Evolutionary conservation across 2,113 vertebrate species (phyloP).

Genomic region (Sialia sialis): DNA sequence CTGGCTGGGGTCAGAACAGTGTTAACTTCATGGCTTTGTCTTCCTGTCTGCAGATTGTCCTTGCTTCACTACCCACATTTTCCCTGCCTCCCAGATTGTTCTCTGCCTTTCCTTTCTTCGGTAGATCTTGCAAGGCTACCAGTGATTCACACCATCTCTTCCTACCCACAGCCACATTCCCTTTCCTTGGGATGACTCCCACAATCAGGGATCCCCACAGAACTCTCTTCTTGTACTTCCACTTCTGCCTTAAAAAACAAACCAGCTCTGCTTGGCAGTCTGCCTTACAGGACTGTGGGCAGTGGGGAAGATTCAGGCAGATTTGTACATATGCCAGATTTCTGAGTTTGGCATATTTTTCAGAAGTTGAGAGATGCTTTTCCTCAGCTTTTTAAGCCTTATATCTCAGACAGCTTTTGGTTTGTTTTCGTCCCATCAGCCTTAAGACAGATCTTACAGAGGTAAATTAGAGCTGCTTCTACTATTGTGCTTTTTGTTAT

Average conservation of each 20-base stretch:
- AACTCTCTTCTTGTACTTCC: not conserved
- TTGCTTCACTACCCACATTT: not conserved
- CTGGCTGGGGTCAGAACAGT: not conserved
- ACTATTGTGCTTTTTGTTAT: not conserved
- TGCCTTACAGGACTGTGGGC: not conserved
- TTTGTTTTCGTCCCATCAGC: not conserved
- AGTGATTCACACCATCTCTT: not conserved
- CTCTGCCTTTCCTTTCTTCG: not conserved
- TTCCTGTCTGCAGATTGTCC: not conserved
- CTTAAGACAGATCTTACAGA: not conserved
- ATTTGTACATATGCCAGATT: not conserved
- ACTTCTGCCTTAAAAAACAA: not conserved
- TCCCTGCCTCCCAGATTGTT: not conserved
- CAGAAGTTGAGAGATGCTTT: not conserved
- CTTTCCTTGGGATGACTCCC: not conserved
- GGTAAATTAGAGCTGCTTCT: not conserved
- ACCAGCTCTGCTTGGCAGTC: not conserved
- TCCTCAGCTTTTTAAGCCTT: not conserved
- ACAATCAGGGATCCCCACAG: not conserved
- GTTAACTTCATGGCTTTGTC: not conserved
- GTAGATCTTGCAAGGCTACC: fast-evolving
- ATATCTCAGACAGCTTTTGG: not conserved
- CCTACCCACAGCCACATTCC: not conserved
- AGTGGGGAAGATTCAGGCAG: not conserved
- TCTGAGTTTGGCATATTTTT: not conserved